Evolutionary conservation across 1,140 invertebrate species (phyloP).

Genomic region (Solenopsis fugax): DNA sequence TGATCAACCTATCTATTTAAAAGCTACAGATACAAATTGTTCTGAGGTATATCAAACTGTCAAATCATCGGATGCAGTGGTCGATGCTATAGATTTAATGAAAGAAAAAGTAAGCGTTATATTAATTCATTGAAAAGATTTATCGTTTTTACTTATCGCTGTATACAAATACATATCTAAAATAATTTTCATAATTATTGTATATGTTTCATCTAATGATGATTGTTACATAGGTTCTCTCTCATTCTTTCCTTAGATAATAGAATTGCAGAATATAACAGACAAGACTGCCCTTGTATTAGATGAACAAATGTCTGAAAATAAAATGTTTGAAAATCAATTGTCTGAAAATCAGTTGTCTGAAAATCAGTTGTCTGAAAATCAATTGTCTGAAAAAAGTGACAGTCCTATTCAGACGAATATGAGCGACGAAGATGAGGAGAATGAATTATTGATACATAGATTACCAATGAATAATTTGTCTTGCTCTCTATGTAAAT

Average conservation of each 20-base stretch:
- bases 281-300: slow-evolving; percentile 87
- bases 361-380: slow-evolving; percentile 76
- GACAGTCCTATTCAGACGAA: slow-evolving; percentile 42
- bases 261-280: slow-evolving; percentile 87
- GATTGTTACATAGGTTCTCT: slow-evolving; percentile 30
- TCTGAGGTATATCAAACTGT: slow-evolving; percentile 87
- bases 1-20: slow-evolving; percentile 80
- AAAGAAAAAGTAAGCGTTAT: slow-evolving; percentile 83
- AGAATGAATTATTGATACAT: slow-evolving; percentile 5
- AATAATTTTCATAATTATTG: not conserved
- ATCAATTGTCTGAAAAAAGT: slow-evolving; percentile 52
- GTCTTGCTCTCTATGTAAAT: slow-evolving; percentile 72
- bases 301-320: slow-evolving; percentile 87
- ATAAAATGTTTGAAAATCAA: slow-evolving; percentile 55
- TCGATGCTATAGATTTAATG: slow-evolving; percentile 83
- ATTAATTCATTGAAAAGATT: not conserved
- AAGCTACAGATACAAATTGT: slow-evolving; percentile 86
- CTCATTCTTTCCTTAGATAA: slow-evolving; percentile 84
- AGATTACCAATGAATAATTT: slow-evolving; percentile 31
- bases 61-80: slow-evolving; percentile 68
- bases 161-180: not conserved
- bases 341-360: slow-evolving; percentile 45
- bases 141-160: slow-evolving; percentile 12
- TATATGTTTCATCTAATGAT: not conserved
- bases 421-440: slow-evolving; percentile 38